Base-by-base conservation (phyloP, 2,888 invertebrate genomes). In the Drepana falcataria region DNA sequence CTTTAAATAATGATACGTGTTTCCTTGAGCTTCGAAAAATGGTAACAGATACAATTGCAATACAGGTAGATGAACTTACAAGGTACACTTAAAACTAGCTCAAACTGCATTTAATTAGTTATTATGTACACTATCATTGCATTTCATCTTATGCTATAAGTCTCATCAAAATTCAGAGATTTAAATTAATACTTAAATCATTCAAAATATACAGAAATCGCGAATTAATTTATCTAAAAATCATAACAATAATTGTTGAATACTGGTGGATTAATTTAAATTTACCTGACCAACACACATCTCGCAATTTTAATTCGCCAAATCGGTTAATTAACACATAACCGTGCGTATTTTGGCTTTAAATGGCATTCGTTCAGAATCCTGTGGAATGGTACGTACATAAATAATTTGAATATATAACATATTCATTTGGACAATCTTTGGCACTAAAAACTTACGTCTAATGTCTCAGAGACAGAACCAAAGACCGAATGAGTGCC, bases 371-470 rank as follows among this genome's bases (percentile, higher is more conserved):
- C 73, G 69, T 62, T 57, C 62, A 73, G 73, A 68, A 69, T 73
- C 68, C 73, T 78, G 71, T 86, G 89, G 89, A 89, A 89, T 87
- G 88, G 77, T 82, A 79, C 75, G 77, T 82, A 79, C 75, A 77
- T 77, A 80, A 66, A 79, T 80, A 79, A 72, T 74, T 77, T 78
- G 79, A 79, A 77, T 77, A 79, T 78, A 73, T 77, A 75, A 77
- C 73, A 74, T 75, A 72, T 75, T 81, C 81, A 86, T 90, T 90
- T 90, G 90, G 89, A 90, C 81, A 80, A 83, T 89, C 90, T 91
- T 91, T 91, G 90, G 90, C 90, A 91, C 90, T 83, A 85, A 81
- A 83, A 80, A 71, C 84, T 87, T 89, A 88, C 63, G 71, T 77
- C 83, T 86, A 83, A 66, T 59, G 83, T 83, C 81, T 81, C 75